Evolutionary conservation across 2,888 invertebrate genomes (phyloP), one percentile per base, ranked within the genome.

Genomic region (Alsophila aescularia): DNA sequence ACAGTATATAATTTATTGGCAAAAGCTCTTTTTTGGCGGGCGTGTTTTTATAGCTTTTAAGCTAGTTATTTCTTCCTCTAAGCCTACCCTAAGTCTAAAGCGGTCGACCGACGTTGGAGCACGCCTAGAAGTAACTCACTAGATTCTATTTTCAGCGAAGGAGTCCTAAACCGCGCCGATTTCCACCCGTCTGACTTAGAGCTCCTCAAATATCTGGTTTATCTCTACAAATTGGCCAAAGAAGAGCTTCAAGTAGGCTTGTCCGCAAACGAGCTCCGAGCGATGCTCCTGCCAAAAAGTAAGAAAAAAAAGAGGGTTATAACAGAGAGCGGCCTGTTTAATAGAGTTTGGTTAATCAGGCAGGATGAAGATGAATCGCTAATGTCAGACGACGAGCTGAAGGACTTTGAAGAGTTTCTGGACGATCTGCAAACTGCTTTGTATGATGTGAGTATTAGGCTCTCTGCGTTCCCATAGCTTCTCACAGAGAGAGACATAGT

Each of bases 401-500:
- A 55, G 0, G 57, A 67, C 0, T 67, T 83, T 0, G 51, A 66
- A 2, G 13, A 32, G 0, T 79, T 81, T 43, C 18, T 85, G 5
- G 18, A 58, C 1, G 61, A 73, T 39, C n/a, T 83, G 0, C 66
- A 69, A 21, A 47, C 51, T n/a, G 55, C 61, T 29, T 67, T 88
- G 35, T 67, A 67, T 58, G 77, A 81, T 55, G 88, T 87, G 68
- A 83, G 85, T 78, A 18, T 18, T 4, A 18, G n/a, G n/a, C n/a
- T n/a, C n/a, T n/a, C n/a, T n/a, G n/a, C n/a, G n/a, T n/a, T n/a
- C n/a, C n/a, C n/a, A n/a, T n/a, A n/a, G n/a, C n/a, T n/a, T n/a
- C n/a, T n/a, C n/a, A n/a, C n/a, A n/a, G n/a, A n/a, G n/a, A n/a
- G n/a, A n/a, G n/a, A n/a, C 21, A 5, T 21, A 5, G 21, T 21